Base-by-base conservation (phyloP, 2,113 vertebrate genomes). In the Epinephelus lanceolatus region DNA sequence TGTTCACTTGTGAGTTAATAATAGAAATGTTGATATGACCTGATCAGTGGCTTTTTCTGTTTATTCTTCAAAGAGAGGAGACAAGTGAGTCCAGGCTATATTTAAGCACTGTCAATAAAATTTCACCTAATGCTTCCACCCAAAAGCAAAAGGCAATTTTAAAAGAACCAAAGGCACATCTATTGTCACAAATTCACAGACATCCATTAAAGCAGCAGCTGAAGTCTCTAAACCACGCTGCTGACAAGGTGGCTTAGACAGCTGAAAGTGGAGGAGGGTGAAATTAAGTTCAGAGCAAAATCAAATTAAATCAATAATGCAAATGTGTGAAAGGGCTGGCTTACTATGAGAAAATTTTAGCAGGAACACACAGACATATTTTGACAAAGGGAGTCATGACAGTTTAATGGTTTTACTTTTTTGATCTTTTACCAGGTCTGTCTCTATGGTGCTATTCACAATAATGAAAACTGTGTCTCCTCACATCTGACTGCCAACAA, bases 1-100 rank as follows among this genome's bases (percentile, higher is more conserved):
- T 68, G 80, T 80, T 81, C 47, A 51, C 70, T 70, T 72, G 65
- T 17, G 55, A 90, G 84, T 69, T 91, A 91, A 90, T 89, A 90
- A 94, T 92, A 93, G 82, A 84, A 75, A 4, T 71, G 72, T 30
- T 83, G 67, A 85, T 81, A 59, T 86, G 83, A 90, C 82, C 70
- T 67, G 25, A 87, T 71, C 53, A 45, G 23, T 52, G 60, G 21
- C 51, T 21, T 84, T 83, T 74, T 74, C 51, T 79, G 81, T 86
- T 87, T 73, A 47, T 67, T 79, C 74, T 78, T 77, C 25, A 70
- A 85, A 84, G 52, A 85, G 5, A 45, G 6, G 55, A 79, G 71
- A 78, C 45, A 78, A 83, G 66, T 75, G 42, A 76, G 63, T 37
- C 78, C 15, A 56, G 25, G 69, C 88, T 93, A 93, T 86, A 85